Conservation (phyloP, 2,113 vertebrate genomes). For the Garra rufa region DNA sequence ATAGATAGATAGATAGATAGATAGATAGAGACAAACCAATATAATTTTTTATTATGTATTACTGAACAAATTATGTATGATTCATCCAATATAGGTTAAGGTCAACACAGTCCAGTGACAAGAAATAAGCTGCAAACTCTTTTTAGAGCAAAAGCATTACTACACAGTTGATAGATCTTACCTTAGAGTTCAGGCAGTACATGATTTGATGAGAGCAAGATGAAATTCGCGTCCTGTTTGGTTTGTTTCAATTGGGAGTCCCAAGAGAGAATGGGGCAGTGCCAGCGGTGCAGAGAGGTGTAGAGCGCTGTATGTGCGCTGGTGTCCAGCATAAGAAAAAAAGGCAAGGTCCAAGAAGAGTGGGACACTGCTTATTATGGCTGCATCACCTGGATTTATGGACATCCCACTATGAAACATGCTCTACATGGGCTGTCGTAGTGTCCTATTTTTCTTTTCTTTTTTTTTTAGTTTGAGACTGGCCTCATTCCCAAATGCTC, state of each 20-base stretch:
- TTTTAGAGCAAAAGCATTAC: background rate
- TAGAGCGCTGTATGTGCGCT: background rate
- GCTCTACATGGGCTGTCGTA: conserved; percentile 63
- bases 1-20: background rate
- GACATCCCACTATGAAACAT: conserved; percentile 69
- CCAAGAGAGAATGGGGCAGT: conserved; percentile 6
- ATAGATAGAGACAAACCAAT: background rate
- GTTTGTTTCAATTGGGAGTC: conserved; percentile 23
- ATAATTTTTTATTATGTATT: background rate
- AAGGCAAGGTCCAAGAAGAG: conserved; percentile 34
- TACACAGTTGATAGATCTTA: conserved; percentile 52
- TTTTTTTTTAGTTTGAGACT: conserved; percentile 54
- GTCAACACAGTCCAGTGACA: background rate
- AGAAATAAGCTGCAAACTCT: background rate
- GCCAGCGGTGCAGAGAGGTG: conserved; percentile 19
- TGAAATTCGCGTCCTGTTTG: conserved; percentile 26
- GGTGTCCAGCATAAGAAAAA: conserved; percentile 32
- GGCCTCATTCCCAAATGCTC: conserved; percentile 62
- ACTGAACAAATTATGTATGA: background rate
- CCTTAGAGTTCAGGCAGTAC: conserved; percentile 59
- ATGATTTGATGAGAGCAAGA: conserved; percentile 35
- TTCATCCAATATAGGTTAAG: conserved; percentile 1
- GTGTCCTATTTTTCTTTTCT: conserved; percentile 65
- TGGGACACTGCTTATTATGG: conserved; percentile 43
- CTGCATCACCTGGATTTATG: conserved; percentile 67